Base-by-base conservation (phyloP, 2,113 vertebrate genomes). In the Petaurus breviceps region DNA sequence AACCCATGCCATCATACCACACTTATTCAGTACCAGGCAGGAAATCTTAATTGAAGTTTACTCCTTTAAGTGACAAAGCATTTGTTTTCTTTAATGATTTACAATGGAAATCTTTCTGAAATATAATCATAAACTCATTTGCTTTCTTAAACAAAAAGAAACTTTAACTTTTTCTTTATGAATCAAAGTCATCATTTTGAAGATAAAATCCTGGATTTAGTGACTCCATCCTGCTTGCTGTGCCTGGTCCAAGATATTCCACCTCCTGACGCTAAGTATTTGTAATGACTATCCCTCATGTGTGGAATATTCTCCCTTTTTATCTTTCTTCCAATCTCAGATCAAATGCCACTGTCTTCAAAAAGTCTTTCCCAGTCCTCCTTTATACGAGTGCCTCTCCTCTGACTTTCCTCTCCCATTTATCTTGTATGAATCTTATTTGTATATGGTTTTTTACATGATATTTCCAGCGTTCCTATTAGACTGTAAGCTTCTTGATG, bases 21-120 rank as follows among this genome's bases (percentile, higher is more conserved):
- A n/a, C 24, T 92, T 92, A 95, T 95, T 19, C 53, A 94, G 37
- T 52, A 53, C 89, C 54, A n/a, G 92, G 12, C 11, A 12, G 46
- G n/a, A 31, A 54, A 90, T 49, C 54, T 23, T 2, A 89, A 90
- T n/a, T 24, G 89, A 43, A 50, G 52, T 8, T 37, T 24, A 14
- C 1, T 24, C 3, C 90, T 68, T 95, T 51, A 91, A 31, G 28
- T 90, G 14, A 6, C 50, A 31, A 53, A 90, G 25, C 46, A 14
- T 37, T 53, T 51, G 68, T 16, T 90, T 68, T 92, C 89, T 16
- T 26, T 16, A 31, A 16, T n/a, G 8, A 90, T 61, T 91, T 92
- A 51, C 14, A 24, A 16, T 28, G 55, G 22, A 3, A 55, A 16
- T 90, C 89, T 51, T 89, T 89, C 43, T 93, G 54, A 37, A 37